phyloP scores from a whole-genome alignment of 2,888 invertebrate species.

The Frankliniella fusca region DNA sequence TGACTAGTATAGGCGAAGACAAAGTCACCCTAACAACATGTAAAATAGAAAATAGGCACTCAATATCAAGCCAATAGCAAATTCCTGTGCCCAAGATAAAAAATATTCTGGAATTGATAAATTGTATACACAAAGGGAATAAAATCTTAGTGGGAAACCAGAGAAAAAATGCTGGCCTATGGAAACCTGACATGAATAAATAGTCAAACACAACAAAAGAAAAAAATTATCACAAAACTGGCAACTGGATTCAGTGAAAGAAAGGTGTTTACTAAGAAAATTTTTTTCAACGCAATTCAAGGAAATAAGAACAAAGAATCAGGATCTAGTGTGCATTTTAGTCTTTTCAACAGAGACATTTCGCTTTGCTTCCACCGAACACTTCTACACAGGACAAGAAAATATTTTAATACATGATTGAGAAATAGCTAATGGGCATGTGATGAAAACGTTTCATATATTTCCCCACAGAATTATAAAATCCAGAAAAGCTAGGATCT shows the following conservation, averaged over 20 bases:
- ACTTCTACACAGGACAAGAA: conserved; percentile 6
- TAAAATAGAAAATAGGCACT: background rate
- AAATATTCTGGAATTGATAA: no score
- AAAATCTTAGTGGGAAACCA: no score
- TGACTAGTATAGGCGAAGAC: background rate
- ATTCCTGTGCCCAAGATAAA: background rate
- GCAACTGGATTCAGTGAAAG: no score
- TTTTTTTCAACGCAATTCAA: no score
- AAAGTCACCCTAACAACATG: background rate
- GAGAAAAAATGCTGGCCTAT: no score
- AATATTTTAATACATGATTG: background rate
- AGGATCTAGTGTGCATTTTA: background rate
- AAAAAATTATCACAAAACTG: no score
- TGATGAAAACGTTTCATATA: background rate
- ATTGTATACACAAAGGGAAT: no score
- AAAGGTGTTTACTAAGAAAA: no score
- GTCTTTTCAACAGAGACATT: background rate
- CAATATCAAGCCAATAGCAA: background rate
- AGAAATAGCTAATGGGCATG: background rate
- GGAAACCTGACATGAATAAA: no score
- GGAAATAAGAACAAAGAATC: no score
- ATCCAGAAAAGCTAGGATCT: no score
- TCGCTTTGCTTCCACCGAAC: background rate
- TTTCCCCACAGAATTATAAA: background rate
- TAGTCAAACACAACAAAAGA: no score